These are phyloP conservation scores for Drosophila eugracilis DNA, from an alignment of 1,140 invertebrate species.

Conservation along the genomic window DNA sequence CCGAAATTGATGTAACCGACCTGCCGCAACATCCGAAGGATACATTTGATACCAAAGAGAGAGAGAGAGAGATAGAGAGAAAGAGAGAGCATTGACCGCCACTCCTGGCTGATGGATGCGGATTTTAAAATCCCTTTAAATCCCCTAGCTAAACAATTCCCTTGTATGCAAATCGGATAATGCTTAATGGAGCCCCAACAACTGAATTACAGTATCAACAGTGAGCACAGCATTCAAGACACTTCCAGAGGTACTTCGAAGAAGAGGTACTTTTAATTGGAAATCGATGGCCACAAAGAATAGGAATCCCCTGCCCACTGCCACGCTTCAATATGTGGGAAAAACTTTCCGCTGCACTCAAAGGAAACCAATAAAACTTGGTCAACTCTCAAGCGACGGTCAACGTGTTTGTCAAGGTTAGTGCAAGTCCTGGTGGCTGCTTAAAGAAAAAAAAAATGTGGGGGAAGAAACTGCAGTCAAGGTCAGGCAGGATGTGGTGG, in stretches of 20 bases:
- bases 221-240: conserved; percentile 11
- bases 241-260: neutral
- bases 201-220: conserved; percentile 25
- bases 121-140: conserved; percentile 14
- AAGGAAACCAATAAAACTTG: conserved; percentile 67
- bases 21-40: conserved; percentile 44
- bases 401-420: conserved; percentile 43
- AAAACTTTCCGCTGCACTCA: conserved; percentile 45
- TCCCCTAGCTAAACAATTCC: conserved; percentile 6
- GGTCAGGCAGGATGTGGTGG: conserved; percentile 15
- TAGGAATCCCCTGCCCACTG: neutral
- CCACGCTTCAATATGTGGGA: conserved; percentile 1
- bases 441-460: neutral
- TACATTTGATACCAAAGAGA: conserved; percentile 22
- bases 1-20: conserved; percentile 45
- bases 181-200: conserved; percentile 15
- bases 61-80: conserved; percentile 12
- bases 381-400: conserved; percentile 56
- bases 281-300: conserved; percentile 14
- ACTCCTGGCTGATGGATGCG: conserved; percentile 19
- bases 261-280: conserved; percentile 31
- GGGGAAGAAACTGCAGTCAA: conserved; percentile 28
- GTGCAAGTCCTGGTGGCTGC: conserved; percentile 1
- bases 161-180: conserved; percentile 45
- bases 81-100: conserved; percentile 31